Evolutionary conservation across 2,113 vertebrate species (phyloP).

Genomic region (Scolopax mira): DNA sequence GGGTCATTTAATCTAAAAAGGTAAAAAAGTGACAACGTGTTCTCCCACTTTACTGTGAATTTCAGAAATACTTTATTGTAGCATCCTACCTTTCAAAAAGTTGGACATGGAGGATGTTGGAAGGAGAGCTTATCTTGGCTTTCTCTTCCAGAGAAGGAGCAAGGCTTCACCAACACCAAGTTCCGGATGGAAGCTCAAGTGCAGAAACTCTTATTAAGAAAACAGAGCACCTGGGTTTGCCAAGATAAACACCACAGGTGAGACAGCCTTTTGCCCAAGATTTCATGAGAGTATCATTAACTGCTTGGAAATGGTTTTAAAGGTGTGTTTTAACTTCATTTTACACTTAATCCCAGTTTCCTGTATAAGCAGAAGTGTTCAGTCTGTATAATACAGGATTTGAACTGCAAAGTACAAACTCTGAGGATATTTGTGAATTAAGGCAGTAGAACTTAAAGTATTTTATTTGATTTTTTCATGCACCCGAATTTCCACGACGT

Average conservation of each 20-base stretch:
- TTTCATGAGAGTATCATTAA: neutral
- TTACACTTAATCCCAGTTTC: neutral
- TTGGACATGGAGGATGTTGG: neutral
- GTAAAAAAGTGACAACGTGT: rapidly evolving
- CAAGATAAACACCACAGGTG: too few species aligned
- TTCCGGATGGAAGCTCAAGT: neutral
- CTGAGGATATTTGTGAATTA: neutral
- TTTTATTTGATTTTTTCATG: neutral
- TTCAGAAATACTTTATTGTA: neutral
- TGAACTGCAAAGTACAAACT: neutral
- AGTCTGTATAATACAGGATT: too few species aligned
- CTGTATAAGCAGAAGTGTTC: rapidly evolving
- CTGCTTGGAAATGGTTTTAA: neutral
- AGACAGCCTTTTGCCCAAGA: too few species aligned
- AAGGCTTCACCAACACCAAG: neutral
- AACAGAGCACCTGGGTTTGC: rapidly evolving
- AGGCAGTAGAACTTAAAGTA: neutral
- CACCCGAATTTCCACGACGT: neutral
- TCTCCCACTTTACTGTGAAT: neutral
- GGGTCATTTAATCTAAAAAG: neutral
- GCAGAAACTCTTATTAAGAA: neutral
- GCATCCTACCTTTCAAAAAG: rapidly evolving
- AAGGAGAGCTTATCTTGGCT: neutral
- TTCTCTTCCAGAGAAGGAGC: neutral
- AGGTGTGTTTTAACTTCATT: neutral